These are phyloP conservation scores for Todiramphus chloris DNA, from an alignment of 2,113 vertebrate species.

Conservation along the genomic window DNA sequence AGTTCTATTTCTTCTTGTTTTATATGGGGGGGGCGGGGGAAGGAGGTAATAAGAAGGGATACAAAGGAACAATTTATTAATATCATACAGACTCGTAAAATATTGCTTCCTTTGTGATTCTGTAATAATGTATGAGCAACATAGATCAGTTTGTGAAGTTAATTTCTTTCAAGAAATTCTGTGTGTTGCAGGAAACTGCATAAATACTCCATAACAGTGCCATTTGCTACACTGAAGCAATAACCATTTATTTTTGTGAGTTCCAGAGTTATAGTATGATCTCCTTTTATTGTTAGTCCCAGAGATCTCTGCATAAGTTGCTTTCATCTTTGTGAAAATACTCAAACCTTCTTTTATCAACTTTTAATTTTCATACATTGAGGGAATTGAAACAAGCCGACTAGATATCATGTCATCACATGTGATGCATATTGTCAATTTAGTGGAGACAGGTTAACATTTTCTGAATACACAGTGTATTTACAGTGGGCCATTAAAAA, in stretches of 20 bases:
- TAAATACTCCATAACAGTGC: conserved; percentile 34
- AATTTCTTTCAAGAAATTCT: conserved; percentile 47
- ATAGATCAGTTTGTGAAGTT: conserved; percentile 52
- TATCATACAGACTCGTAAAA: conserved; percentile 41
- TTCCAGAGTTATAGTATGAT: conserved; percentile 1
- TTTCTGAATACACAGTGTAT: not conserved
- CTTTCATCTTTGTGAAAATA: conserved; percentile 42
- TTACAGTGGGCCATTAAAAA: not conserved
- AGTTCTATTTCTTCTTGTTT: conserved; percentile 1
- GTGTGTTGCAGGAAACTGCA: conserved; percentile 5
- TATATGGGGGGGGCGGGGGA: too few species aligned
- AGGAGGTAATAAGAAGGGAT: not conserved
- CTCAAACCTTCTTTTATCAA: conserved; percentile 36
- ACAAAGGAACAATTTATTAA: conserved; percentile 18
- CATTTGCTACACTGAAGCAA: conserved; percentile 57
- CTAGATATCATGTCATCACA: not conserved
- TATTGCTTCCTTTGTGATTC: conserved; percentile 24
- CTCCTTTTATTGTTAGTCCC: not conserved
- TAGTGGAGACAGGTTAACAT: not conserved
- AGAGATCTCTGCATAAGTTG: conserved; percentile 23
- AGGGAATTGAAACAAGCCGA: not conserved
- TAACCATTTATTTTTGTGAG: conserved; percentile 66
- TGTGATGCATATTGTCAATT: not conserved
- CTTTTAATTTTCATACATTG: not conserved
- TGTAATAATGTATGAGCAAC: conserved; percentile 13